phyloP scores from a whole-genome alignment of 2,888 invertebrate species.

The Tethea ocularis region DNA sequence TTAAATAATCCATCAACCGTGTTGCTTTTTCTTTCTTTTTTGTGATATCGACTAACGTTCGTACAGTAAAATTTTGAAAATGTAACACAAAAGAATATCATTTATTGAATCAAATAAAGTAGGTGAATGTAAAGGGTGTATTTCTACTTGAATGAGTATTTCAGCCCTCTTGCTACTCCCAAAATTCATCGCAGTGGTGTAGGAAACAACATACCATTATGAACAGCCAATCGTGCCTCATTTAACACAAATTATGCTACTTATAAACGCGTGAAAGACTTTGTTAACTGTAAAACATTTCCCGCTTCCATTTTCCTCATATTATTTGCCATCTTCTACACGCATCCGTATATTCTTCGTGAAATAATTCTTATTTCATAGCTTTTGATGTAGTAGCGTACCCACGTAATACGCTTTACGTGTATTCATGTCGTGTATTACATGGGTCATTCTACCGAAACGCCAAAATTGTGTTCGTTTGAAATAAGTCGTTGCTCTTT shows the following conservation, averaged over 20 bases:
- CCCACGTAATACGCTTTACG: background rate
- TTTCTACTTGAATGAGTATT: slow-evolving; percentile 17
- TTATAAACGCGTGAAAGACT: slow-evolving; percentile 25
- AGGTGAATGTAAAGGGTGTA: slow-evolving; percentile 9
- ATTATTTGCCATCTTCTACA: slow-evolving; percentile 19
- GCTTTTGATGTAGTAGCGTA: background rate
- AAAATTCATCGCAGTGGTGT: slow-evolving; percentile 33
- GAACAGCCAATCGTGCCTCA: slow-evolving; percentile 42
- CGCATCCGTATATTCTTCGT: slow-evolving; percentile 16
- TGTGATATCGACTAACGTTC: background rate
- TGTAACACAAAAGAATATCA: background rate
- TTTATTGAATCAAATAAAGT: slow-evolving; percentile 11
- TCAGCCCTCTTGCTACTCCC: slow-evolving; percentile 18
- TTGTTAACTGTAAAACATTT: slow-evolving; percentile 23
- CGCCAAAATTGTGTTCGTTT: no score
- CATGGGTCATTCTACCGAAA: no score
- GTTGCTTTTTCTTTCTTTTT: no score
- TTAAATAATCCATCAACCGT: no score
- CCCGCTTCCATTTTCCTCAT: slow-evolving; percentile 14
- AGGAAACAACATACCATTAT: slow-evolving; percentile 38
- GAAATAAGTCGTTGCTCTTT: no score
- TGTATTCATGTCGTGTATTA: background rate
- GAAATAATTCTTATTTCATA: slow-evolving; percentile 10
- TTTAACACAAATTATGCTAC: slow-evolving; percentile 37
- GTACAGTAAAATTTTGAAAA: background rate